Evolutionary conservation across 2,888 invertebrate species (phyloP).

Genomic region (Chalcis sispes): DNA sequence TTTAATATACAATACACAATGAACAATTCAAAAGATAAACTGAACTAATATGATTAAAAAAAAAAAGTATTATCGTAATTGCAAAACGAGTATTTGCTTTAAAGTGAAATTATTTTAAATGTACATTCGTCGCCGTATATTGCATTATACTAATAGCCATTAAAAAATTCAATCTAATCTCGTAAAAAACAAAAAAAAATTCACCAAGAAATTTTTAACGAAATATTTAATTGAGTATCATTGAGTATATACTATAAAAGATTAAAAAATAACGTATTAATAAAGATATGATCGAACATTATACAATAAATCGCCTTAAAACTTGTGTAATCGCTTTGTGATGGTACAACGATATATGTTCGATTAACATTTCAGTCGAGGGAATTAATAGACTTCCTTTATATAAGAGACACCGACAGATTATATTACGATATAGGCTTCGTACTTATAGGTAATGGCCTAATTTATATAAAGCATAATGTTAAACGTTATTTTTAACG

Average conservation of each 20-base stretch:
- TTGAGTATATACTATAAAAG: neutral
- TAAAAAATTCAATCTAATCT: no score
- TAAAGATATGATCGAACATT: conserved; percentile 39
- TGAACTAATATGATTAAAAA: no score
- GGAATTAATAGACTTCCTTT: conserved; percentile 34
- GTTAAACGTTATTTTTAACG: neutral
- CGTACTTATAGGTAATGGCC: neutral
- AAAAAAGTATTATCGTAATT: no score
- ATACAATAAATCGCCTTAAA: conserved; percentile 16
- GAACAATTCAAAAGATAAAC: no score
- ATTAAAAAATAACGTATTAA: conserved; percentile 9
- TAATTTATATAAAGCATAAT: conserved; percentile 25
- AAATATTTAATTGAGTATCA: conserved; percentile 12
- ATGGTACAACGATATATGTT: conserved; percentile 16
- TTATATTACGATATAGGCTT: conserved; percentile 26
- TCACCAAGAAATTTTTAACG: neutral
- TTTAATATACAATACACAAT: no score
- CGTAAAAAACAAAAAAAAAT: no score
- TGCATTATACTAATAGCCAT: no score
- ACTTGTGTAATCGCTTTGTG: conserved; percentile 6
- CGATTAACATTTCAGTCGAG: conserved; percentile 44
- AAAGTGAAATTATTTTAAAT: no score
- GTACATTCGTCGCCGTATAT: no score
- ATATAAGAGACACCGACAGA: neutral
- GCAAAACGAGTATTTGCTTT: no score